A percentile compares a stretch with the other conserved stretches of the same genome.
These are phyloP conservation scores for Cactoblastis cactorum DNA, from an alignment of 2,888 invertebrate species.

Conservation along the genomic window DNA sequence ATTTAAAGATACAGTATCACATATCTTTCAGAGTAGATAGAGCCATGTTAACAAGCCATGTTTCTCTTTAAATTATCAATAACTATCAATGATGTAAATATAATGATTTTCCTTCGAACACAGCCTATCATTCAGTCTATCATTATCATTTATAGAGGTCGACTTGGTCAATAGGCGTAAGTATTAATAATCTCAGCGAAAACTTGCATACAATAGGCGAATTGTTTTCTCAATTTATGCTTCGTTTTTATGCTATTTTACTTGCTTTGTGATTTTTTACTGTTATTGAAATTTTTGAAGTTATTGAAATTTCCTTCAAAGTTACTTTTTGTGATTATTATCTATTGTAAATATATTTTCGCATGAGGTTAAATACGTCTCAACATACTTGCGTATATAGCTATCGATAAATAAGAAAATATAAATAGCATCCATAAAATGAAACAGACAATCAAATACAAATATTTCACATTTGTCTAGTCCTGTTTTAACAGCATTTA, in stretches of 20 bases:
- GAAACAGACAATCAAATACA: not conserved
- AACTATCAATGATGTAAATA: slow-evolving; percentile 4
- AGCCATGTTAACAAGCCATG: too few species aligned
- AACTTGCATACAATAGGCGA: slow-evolving; percentile 10
- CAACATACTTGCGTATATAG: not conserved
- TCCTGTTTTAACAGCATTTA: slow-evolving; percentile 7
- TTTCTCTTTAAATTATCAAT: slow-evolving; percentile 4
- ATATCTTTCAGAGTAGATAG: not conserved
- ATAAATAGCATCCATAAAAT: not conserved
- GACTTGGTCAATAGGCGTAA: slow-evolving; percentile 12
- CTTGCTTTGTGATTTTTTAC: slow-evolving; percentile 2
- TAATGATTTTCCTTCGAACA: slow-evolving; percentile 23
- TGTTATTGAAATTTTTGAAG: not conserved
- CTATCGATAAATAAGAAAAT: not conserved
- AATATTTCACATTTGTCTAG: not conserved
- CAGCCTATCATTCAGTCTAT: slow-evolving; percentile 33
- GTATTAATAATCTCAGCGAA: slow-evolving; percentile 8
- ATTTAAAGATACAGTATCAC: too few species aligned
- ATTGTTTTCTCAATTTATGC: slow-evolving; percentile 3
- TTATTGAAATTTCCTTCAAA: not conserved
- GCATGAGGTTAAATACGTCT: not conserved
- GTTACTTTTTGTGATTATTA: too few species aligned
- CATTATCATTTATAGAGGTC: slow-evolving; percentile 34
- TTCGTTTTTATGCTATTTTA: not conserved
- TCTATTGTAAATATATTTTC: too few species aligned